These are phyloP conservation scores for Phainopepla nitens DNA, from an alignment of 2,113 vertebrate species.

Conservation along the genomic window DNA sequence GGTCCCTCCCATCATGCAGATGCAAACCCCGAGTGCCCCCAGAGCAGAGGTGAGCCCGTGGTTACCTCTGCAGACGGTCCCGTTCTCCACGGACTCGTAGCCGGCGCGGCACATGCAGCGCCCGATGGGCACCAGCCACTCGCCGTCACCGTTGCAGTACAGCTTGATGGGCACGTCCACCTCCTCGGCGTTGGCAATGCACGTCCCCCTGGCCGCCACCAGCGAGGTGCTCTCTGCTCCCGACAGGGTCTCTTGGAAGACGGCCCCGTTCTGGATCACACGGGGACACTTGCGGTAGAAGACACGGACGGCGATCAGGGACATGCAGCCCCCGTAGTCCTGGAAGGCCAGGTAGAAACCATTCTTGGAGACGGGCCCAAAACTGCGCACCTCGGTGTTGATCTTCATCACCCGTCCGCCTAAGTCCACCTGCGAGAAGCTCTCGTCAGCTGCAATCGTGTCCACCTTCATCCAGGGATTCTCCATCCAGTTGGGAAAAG, in stretches of 20 bases:
- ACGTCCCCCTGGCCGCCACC: slow-evolving; percentile 88
- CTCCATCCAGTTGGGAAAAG: slow-evolving; percentile 92
- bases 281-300: slow-evolving; percentile 93
- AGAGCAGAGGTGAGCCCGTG: rapidly evolving
- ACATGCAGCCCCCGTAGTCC: slow-evolving; percentile 97
- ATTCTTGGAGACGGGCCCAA: slow-evolving; percentile 87
- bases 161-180: slow-evolving; percentile 96
- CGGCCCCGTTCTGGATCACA: slow-evolving; percentile 85
- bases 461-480: slow-evolving; percentile 97
- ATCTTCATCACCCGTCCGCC: slow-evolving; percentile 95
- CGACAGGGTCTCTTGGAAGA: slow-evolving; percentile 92
- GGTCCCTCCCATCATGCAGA: background rate
- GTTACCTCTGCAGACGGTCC: slow-evolving; percentile 89
- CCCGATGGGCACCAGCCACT: slow-evolving; percentile 96
- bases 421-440: slow-evolving; percentile 94
- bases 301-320: slow-evolving; percentile 88
- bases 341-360: slow-evolving; percentile 97
- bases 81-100: slow-evolving; percentile 85
- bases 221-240: slow-evolving; percentile 95
- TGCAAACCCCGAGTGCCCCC: background rate
- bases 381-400: slow-evolving; percentile 93
- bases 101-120: slow-evolving; percentile 92
- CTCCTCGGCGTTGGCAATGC: slow-evolving; percentile 89
- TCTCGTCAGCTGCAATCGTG: slow-evolving; percentile 93
- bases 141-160: slow-evolving; percentile 93